Evolutionary conservation across 1,140 invertebrate genomes (phyloP), one percentile per base, ranked within the genome.

Genomic region (Solenopsis invicta): DNA sequence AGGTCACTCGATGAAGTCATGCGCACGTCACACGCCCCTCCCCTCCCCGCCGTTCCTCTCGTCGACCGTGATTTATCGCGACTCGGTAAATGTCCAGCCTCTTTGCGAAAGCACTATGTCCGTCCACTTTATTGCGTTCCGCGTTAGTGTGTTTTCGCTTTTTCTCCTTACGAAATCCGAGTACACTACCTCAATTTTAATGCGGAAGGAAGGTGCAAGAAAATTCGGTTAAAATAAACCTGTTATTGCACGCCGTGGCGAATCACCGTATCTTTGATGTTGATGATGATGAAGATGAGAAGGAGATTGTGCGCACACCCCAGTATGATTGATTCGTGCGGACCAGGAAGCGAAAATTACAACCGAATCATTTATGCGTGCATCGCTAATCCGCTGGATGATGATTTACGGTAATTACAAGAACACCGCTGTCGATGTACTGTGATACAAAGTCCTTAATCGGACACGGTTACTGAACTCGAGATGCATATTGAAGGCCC

Each of bases 371-470:
- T 54, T 69, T 69, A 80, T 41, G n/a, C 37, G n/a, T 41, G 16
- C 13, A 54, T 59, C 29, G 24, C 48, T 34, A 21, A 21, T 1
- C 24, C 41, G 34, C 13, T 29, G 34, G 13, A 37, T 37, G 48
- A 54, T 81, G 64, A 69, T 37, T 80, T 71, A 54, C 48, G 77
- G 21, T 54, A 69, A 81, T 81, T 71, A 41, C 64, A 37, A 78
- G 34, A 54, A 41, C 34, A 21, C 24, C n/a, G 37, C 16, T 21
- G 41, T 24, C 34, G 13, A 64, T 48, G n/a, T 54, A 37, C 13
- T 29, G 34, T 34, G 16, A 64, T 78, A 66, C 45, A 21, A 62
- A 48, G 45, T 66, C 16, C 34, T 69, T 21, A 64, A 78, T 78
- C 61, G 45, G 76, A 52, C 24, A 64, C 76, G 76, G 76, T 62